Conservation (phyloP, 2,113 vertebrate genomes). For the Chaetodon auriga region DNA sequence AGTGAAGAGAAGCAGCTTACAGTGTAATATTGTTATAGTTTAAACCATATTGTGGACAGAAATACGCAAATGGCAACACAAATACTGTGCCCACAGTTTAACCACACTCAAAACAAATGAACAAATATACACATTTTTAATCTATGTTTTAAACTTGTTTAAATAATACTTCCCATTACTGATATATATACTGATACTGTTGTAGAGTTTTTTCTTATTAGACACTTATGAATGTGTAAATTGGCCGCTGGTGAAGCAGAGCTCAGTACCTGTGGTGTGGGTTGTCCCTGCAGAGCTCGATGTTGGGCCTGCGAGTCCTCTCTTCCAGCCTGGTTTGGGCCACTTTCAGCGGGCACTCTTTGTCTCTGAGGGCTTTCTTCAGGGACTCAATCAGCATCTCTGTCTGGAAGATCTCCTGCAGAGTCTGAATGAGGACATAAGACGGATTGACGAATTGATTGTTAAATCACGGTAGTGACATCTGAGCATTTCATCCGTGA, state of each 20-base stretch:
- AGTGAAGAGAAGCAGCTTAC: background rate
- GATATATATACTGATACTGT: too few relatives aligned
- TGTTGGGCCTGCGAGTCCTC: constrained; percentile 89
- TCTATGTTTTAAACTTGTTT: background rate
- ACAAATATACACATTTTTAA: too few relatives aligned
- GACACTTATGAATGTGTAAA: too few relatives aligned
- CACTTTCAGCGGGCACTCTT: constrained; percentile 89
- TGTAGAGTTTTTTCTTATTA: too few relatives aligned
- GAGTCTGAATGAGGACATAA: constrained; percentile 80
- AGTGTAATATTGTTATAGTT: background rate
- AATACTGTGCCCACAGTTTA: background rate
- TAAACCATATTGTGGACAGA: too few relatives aligned
- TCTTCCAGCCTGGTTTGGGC: constrained; percentile 94
- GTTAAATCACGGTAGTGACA: background rate
- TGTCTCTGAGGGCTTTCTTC: constrained; percentile 90
- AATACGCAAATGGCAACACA: background rate
- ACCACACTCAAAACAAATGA: background rate
- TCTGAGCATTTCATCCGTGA: background rate
- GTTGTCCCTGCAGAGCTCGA: constrained; percentile 92
- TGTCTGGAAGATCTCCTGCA: constrained; percentile 93
- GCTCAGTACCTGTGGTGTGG: constrained; percentile 85
- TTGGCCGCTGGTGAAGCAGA: background rate
- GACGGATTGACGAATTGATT: background rate
- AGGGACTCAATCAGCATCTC: constrained; percentile 91
- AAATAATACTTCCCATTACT: background rate